phyloP scores from a whole-genome alignment of 2,797 vertebrate genomes.

The Netta rufina region DNA sequence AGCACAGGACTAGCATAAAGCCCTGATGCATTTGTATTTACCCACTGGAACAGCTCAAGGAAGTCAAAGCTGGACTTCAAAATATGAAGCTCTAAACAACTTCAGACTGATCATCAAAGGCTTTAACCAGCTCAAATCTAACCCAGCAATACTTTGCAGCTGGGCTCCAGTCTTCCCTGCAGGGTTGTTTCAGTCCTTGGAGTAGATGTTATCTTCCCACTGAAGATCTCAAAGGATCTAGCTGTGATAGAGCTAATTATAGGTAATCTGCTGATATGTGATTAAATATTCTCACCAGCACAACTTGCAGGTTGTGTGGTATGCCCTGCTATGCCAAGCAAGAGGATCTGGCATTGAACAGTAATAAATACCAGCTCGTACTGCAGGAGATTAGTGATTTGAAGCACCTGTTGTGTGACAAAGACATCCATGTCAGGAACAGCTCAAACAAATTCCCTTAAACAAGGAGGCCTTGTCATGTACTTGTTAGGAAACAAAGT shows the following conservation, averaged over 20 bases:
- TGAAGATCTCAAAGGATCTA: not conserved
- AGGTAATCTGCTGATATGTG: not conserved
- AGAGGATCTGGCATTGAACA: not conserved
- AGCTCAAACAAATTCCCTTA: not conserved
- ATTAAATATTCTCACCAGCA: not conserved
- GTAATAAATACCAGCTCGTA: not conserved
- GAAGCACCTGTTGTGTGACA: conserved; percentile 20
- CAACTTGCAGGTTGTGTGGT: not conserved
- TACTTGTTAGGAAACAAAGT: not conserved
- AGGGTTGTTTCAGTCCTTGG: not conserved
- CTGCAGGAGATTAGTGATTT: conserved; percentile 1
- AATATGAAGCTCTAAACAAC: not conserved
- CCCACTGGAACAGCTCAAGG: not conserved
- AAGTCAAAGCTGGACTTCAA: not conserved
- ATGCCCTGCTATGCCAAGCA: not conserved
- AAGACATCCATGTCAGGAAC: not conserved
- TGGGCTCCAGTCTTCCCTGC: not conserved
- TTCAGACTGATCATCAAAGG: not conserved
- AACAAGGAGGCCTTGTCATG: not conserved
- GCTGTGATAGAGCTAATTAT: conserved; percentile 19
- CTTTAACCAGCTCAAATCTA: not conserved
- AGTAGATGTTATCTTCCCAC: not conserved
- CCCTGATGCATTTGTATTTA: not conserved
- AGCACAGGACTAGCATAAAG: not conserved
- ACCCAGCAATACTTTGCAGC: not conserved